Base-by-base conservation (phyloP, 2,888 invertebrate genomes). In the Tachina grossa region DNA sequence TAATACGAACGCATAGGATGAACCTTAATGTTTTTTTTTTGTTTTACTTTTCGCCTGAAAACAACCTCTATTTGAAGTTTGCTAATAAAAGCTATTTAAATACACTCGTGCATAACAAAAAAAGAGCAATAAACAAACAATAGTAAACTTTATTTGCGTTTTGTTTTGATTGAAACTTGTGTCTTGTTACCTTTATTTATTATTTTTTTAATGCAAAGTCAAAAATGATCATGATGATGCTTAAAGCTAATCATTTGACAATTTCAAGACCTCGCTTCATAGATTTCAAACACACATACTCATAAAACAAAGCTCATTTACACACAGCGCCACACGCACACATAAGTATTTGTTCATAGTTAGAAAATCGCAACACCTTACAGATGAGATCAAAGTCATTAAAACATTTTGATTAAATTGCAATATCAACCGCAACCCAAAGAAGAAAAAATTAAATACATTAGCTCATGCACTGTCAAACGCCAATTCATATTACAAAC, bases 161-260 rank as follows among this genome's bases (percentile, higher is more conserved):
- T 41, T 68, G 14, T 43, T 65, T 65, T 65, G 16, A 65, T 41
- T 47, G 31, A 51, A 57, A 69, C n/a, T 69, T 82, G 10, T 6
- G 55, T 31, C 39, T 68, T 68, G 51, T 71, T 76, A 80, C 31
- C 66, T 43, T 68, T 81, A 74, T 39, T 31, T n/a, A n/a, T n/a
- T n/a, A n/a, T n/a, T 31, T 81, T 39, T 31, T 31, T 31, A 5
- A 31, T 31, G 31, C 31, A 66, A 71, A 76, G 57, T 19, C 39
- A 57, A 57, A 65, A 19, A 57, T 31, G n/a, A 59, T 68, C 16
- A 41, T 39, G 31, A 16, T 59, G 65, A 22, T 39, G 11, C 19
- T 19, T 31, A 61, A 61, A 53, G 55, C 39, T 47, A 45, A 81
- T 31, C 53, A 61, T 55, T 47, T 43, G 55, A 49, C 41, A 49